Percentiles rank a stretch among this genome's conserved stretches.
These are phyloP conservation scores for Nerophis ophidion DNA, from an alignment of 2,113 vertebrate species.

Conservation along the genomic window DNA sequence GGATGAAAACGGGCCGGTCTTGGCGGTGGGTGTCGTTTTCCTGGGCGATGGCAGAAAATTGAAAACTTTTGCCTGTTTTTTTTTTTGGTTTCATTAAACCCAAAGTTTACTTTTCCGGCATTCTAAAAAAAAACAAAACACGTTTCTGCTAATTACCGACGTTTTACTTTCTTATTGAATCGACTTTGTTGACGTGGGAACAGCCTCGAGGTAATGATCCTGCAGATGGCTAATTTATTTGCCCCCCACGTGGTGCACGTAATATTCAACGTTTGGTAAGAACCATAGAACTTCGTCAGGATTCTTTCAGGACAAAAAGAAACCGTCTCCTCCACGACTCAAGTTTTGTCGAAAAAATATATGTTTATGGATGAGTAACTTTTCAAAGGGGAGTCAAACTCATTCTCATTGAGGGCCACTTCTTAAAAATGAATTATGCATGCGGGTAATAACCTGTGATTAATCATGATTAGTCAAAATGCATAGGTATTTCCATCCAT, in stretches of 20 bases:
- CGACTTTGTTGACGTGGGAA: slow-evolving; percentile 23
- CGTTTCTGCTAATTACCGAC: slow-evolving; percentile 30
- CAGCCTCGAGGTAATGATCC: slow-evolving; percentile 22
- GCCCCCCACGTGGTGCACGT: slow-evolving; percentile 8
- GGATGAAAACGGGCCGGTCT: neutral
- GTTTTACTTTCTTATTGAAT: slow-evolving; percentile 14
- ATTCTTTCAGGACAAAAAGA: slow-evolving; percentile 13
- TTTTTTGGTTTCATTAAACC: slow-evolving; percentile 3
- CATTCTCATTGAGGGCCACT: neutral
- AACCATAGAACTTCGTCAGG: slow-evolving; percentile 11
- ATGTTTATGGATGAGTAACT: no score
- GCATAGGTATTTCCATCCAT: no score
- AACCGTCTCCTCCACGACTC: slow-evolving; percentile 5
- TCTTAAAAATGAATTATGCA: no score
- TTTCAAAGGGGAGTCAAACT: neutral
- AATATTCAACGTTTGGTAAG: slow-evolving; percentile 27
- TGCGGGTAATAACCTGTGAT: no score
- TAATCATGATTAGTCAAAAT: no score
- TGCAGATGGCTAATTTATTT: slow-evolving; percentile 37
- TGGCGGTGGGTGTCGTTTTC: neutral
- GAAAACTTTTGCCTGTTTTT: neutral
- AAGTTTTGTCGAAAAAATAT: slow-evolving; percentile 27
- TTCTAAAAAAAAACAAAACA: no score
- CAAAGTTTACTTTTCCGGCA: slow-evolving; percentile 1
- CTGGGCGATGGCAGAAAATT: neutral